Percentiles rank a stretch among this genome's conserved stretches.
Evolutionary conservation across 2,888 invertebrate species (phyloP).

Genomic region (Lordiphosa fenestrarum): DNA sequence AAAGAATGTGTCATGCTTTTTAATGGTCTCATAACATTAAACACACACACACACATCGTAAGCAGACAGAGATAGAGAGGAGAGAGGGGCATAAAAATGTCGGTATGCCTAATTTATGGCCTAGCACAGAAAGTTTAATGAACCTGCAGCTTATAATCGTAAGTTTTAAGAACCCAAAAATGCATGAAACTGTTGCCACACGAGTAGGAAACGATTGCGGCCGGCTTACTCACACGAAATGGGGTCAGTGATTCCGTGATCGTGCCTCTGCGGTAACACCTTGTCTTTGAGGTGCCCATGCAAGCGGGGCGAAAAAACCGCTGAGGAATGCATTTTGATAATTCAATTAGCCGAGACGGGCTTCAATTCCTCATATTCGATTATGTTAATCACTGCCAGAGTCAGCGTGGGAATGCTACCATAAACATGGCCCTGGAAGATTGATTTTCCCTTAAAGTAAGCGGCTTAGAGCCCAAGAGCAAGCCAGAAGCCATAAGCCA

Average conservation of each 20-base stretch:
- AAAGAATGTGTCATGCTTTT: constrained; percentile 30
- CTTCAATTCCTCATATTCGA: constrained; percentile 19
- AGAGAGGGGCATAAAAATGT: constrained; percentile 1
- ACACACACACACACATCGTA: constrained; percentile 19
- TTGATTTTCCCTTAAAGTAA: constrained; percentile 24
- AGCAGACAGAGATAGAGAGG: neutral
- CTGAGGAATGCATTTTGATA: constrained; percentile 40
- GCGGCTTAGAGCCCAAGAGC: constrained; percentile 27
- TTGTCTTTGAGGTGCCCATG: constrained; percentile 19
- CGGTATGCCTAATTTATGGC: constrained; percentile 34
- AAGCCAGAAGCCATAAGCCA: constrained; percentile 24
- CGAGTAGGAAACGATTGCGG: constrained; percentile 30
- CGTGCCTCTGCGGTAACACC: constrained; percentile 35
- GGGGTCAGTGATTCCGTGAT: constrained; percentile 31
- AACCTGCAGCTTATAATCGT: constrained; percentile 47
- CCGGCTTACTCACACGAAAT: constrained; percentile 33
- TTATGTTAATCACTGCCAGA: constrained; percentile 37
- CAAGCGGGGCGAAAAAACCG: constrained; percentile 24
- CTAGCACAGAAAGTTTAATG: constrained; percentile 49
- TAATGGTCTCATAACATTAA: constrained; percentile 28
- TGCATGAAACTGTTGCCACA: constrained; percentile 3
- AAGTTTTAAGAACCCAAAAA: constrained; percentile 24
- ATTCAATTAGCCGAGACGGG: constrained; percentile 33
- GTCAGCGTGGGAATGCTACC: constrained; percentile 31
- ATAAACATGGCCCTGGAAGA: constrained; percentile 10